Base-by-base conservation (phyloP, 2,888 invertebrate genomes). In the Teleogryllus oceanicus region DNA sequence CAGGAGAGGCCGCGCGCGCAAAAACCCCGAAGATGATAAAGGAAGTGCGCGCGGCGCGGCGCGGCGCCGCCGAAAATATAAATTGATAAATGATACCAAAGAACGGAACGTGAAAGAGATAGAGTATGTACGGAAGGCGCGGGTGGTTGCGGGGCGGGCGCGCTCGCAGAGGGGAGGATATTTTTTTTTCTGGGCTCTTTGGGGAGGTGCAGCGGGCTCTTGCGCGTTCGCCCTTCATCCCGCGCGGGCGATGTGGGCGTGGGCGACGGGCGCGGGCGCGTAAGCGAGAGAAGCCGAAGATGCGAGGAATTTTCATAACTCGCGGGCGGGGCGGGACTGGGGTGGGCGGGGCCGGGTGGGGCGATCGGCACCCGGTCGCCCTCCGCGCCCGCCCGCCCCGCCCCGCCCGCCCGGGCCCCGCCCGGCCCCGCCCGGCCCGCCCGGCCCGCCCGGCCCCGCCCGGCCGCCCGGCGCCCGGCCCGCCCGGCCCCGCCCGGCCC, bases 231-330 rank as follows among this genome's bases (percentile, higher is more conserved):
- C n/a, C n/a, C 62, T 62, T 62, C 62, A 62, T 62, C 62, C 62
- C 62, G 4, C n/a, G 62, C 62, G 13, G 16, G 16, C n/a, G 62
- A 13, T n/a, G 16, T 16, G 77, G 18, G 49, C 37, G n/a, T n/a
- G 16, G 18, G n/a, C 77, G 49, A 8, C 37, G 37, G 37, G 37
- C 37, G 37, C 62, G 13, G 62, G 16, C 77, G 49, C 37, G 49
- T n/a, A 21, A 37, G 76, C 76, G 76, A 24, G 76, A 76, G 76
- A 24, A 76, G 21, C 76, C 76, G 18, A 76, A 77, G 77, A 37
- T 77, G 77, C 50, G 77, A 77, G 77, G 77, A 77, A 77, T 77
- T 77, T 77, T 77, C 77, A 77, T 77, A 77, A 77, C 37, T 77
- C 49, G 77, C 49, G 49, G 49, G 16, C 18, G 77, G n/a, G 37